Evolutionary conservation across 2,797 vertebrate genomes (phyloP).

Genomic region (Anomalospiza imberbis): DNA sequence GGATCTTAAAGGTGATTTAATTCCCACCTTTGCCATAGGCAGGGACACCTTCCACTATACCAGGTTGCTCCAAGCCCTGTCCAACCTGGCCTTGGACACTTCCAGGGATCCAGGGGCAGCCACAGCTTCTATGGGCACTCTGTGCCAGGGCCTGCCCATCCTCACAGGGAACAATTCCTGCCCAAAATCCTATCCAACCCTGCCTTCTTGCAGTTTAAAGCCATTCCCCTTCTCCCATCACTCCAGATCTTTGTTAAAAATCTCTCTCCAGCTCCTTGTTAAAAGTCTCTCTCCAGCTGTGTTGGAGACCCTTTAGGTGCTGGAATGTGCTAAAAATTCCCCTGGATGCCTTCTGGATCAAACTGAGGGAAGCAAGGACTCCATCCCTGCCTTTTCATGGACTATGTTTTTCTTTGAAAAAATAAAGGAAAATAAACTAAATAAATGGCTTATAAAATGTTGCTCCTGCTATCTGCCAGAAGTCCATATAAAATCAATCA

Average conservation of each 20-base stretch:
- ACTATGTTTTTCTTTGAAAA: neutral
- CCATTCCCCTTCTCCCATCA: neutral
- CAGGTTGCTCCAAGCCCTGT: rapidly evolving
- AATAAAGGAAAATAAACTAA: neutral
- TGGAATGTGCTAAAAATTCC: neutral
- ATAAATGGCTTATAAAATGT: neutral
- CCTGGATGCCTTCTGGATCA: neutral
- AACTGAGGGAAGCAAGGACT: neutral
- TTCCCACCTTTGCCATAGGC: rapidly evolving
- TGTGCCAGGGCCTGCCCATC: rapidly evolving
- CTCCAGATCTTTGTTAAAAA: neutral
- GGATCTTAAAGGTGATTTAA: neutral
- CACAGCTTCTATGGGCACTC: neutral
- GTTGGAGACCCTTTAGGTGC: neutral
- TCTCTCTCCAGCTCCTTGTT: neutral
- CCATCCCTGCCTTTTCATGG: neutral
- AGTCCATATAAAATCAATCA: neutral
- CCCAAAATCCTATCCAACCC: rapidly evolving
- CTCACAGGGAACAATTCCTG: rapidly evolving
- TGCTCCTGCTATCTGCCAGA: neutral
- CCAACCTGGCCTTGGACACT: neutral
- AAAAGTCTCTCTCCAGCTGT: neutral
- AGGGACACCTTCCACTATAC: rapidly evolving
- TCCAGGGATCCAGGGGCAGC: neutral
- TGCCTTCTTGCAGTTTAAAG: neutral